These are phyloP conservation scores for Oasisia sp. DNA, from an alignment of 2,888 invertebrate species.

Conservation along the genomic window DNA sequence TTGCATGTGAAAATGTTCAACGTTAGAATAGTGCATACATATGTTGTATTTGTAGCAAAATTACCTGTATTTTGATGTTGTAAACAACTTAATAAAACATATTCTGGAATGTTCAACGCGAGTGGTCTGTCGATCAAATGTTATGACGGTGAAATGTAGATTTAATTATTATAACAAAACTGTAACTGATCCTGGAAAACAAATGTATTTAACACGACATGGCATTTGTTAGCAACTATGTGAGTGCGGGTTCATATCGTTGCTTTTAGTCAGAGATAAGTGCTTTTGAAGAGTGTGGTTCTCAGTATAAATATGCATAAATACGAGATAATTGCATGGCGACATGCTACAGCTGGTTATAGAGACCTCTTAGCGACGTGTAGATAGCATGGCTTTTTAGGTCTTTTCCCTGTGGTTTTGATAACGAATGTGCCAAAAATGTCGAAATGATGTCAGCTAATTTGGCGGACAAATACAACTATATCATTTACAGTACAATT, in stretches of 20 bases:
- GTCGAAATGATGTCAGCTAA: not conserved
- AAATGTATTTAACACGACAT: no score
- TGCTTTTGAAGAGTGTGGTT: no score
- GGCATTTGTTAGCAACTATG: no score
- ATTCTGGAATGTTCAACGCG: not conserved
- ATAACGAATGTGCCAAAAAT: not conserved
- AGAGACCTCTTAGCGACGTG: not conserved
- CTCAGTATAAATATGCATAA: no score
- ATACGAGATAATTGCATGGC: no score
- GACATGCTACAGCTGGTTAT: not conserved
- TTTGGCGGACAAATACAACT: not conserved
- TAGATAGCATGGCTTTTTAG: not conserved
- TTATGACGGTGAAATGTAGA: no score
- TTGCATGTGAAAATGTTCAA: not conserved
- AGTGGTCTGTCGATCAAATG: no score
- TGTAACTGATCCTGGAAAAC: no score
- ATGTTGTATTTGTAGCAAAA: not conserved
- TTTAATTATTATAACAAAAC: no score
- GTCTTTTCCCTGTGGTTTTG: not conserved
- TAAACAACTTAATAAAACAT: not conserved
- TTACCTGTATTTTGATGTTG: not conserved
- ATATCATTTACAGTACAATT: not conserved
- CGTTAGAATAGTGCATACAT: not conserved
- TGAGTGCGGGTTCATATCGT: no score
- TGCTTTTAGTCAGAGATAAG: no score